A percentile compares a stretch with the other conserved stretches of the same genome.
Evolutionary conservation across 1,140 invertebrate genomes (phyloP).

Genomic region (Sitobion miscanthi): DNA sequence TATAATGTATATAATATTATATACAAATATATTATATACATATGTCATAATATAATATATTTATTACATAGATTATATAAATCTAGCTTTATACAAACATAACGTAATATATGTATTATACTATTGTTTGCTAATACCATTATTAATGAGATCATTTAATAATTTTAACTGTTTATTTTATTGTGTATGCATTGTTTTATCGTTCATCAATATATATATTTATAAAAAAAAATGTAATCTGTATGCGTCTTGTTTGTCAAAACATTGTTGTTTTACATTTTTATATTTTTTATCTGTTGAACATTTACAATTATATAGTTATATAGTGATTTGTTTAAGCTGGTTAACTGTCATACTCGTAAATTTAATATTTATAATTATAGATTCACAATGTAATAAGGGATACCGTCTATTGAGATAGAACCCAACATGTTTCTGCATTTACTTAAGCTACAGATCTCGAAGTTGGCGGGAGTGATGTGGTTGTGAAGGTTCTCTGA

Average conservation of each 20-base stretch:
- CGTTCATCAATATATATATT: neutral
- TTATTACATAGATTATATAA: neutral
- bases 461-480: neutral
- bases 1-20: neutral
- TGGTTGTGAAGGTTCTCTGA: neutral
- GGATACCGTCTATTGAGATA: neutral
- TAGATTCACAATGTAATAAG: neutral
- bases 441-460: neutral
- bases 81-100: neutral
- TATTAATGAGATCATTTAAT: neutral
- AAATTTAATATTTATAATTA: neutral
- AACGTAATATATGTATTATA: neutral
- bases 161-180: neutral
- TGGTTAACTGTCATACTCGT: neutral
- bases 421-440: neutral
- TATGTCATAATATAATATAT: neutral
- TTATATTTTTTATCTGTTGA: neutral
- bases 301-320: neutral
- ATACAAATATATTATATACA: neutral
- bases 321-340: too few relatives aligned
- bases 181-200: constrained; percentile 53
- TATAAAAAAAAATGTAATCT: neutral
- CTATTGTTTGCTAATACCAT: neutral
- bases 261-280: neutral
- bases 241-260: neutral